Evolutionary conservation across 1,140 invertebrate genomes (phyloP), one percentile per base, ranked within the genome.

Genomic region (Ostrea denselamellosa): DNA sequence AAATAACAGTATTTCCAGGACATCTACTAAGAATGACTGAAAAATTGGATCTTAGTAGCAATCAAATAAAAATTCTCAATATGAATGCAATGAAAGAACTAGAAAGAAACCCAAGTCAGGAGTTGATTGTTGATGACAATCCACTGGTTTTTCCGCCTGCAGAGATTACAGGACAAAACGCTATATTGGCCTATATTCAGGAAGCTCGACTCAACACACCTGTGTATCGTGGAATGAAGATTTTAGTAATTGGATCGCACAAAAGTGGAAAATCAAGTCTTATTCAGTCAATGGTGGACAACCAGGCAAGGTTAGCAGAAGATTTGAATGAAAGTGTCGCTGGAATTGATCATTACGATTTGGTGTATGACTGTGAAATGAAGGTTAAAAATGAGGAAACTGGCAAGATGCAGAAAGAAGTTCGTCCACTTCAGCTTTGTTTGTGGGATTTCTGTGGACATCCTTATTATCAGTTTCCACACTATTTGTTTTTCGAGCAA

Each of bases 381-480:
- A 89, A 90, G 25, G 90, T 58, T 3, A 71, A 87, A 54, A 62
- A 90, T 14, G 91, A 91, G 51, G 89, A 86, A 53, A 87, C 87
- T 44, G 90, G 90, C 17, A 89, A 90, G 83, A 84, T 52, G 34
- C 34, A 54, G 52, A 85, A 52, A 17, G 51, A 65, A 65, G 34
- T 62, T 28, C 53, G 58, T 19, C 56, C 89, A 12, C 86, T 94
- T 10, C 89, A 94, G 34, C 82, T 94, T 52, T 91, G 91, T 83
- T 86, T 94, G 52, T 94, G 93, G 93, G 93, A 94, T 77, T 93
- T 93, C 56, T 94, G 92, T 85, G 94, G 93, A 7, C 89, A 93
- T 85, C 90, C 92, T 1, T 92, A 92, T 86, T 94, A 94, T 88
- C 85, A 92, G n/a, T 93, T 90, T 86, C 92, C 92, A 0, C 92